Base-by-base conservation (phyloP, 2,113 vertebrate species). In the Sorex fumeus region DNA sequence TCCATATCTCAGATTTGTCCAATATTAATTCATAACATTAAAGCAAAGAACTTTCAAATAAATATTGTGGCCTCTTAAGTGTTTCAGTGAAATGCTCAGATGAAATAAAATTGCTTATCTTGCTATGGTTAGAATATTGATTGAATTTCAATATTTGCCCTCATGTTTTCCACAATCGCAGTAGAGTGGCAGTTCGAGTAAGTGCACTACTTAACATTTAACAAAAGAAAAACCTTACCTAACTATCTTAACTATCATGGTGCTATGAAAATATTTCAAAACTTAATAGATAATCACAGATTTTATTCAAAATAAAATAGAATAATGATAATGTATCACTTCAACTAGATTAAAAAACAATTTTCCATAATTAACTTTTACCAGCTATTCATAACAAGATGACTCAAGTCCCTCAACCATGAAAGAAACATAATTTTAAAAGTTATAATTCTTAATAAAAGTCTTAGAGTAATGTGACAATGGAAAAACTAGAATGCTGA, bases 21-120 rank as follows among this genome's bases (percentile, higher is more conserved):
- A 84, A 16, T 66, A 36, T 45, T 89, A 70, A 85, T 87, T 88
- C 67, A 8, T 9, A 94, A 13, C 43, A 78, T 84, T 81, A 87
- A 85, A 84, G 1, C 45, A 87, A 78, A 88, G 5, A 66, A 0
- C 0, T 72, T 91, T 81, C 43, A 72, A 88, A 77, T 80, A 57
- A 34, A 5, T 32, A 81, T 4, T 30, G 23, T 32, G 10, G 3
- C 2, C 8, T 76, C 3, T 3, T 62, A 57, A 1, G 1, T 2
- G 72, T 19, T 76, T 27, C n/a, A 71, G 30, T 62, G 27, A 1
- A 79, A n/a, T 40, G 12, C 28, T 84, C n/a, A 40, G 28, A 95
- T 92, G 30, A 88, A 86, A 75, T 77, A 43, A 45, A 85, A 71
- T 30, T 30, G 2, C 13, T 28, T 11, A 34, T 32, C 6, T 12